phyloP scores from a whole-genome alignment of 1,140 invertebrate species.

The Drosophila sulfurigaster region DNA sequence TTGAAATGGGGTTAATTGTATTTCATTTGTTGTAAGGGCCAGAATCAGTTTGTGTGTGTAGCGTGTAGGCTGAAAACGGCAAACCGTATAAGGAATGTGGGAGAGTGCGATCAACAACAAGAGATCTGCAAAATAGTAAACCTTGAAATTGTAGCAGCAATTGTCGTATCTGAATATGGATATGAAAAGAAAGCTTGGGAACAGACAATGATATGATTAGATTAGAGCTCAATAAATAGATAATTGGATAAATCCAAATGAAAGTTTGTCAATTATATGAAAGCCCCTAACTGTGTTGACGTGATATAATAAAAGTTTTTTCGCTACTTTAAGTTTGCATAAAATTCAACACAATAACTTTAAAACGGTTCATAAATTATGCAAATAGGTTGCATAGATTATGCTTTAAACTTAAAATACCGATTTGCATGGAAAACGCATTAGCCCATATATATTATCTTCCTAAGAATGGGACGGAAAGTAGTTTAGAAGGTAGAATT shows the following conservation, averaged over 20 bases:
- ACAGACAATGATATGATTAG: slow-evolving; percentile 9
- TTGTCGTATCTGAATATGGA: slow-evolving; percentile 33
- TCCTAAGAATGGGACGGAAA: not conserved
- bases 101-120: not conserved
- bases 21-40: slow-evolving; percentile 47
- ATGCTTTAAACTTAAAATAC: slow-evolving; percentile 11
- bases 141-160: slow-evolving; percentile 42
- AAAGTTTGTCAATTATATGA: not conserved
- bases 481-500: not conserved
- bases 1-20: slow-evolving; percentile 74
- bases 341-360: slow-evolving; percentile 10
- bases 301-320: slow-evolving; percentile 5
- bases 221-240: slow-evolving; percentile 17
- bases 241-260: slow-evolving; percentile 8
- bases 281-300: not conserved
- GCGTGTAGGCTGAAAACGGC: slow-evolving; percentile 41
- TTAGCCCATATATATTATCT: slow-evolving; percentile 7
- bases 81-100: slow-evolving; percentile 10
- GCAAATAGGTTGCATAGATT: slow-evolving; percentile 29
- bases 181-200: slow-evolving; percentile 38
- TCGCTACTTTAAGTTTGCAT: slow-evolving; percentile 6
- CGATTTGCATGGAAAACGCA: slow-evolving; percentile 29
- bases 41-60: not conserved
- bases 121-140: slow-evolving; percentile 30
- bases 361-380: slow-evolving; percentile 25